Base-by-base conservation (phyloP, 2,113 vertebrate species). In the Mola mola region DNA sequence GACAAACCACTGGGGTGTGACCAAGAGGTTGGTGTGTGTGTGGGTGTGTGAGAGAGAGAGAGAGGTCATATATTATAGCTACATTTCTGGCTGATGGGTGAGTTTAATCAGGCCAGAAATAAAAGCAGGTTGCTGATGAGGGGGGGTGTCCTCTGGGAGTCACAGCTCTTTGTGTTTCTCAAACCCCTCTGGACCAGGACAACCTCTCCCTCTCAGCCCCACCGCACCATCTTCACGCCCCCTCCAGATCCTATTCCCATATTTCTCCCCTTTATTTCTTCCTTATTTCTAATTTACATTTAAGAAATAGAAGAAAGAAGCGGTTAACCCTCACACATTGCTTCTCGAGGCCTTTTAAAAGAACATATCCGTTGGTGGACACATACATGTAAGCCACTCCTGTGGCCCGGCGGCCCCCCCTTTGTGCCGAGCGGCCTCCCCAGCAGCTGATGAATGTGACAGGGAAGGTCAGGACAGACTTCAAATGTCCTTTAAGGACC, bases 21-120 rank as follows among this genome's bases (percentile, higher is more conserved):
- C 78, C 15, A 75, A 57, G 60, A 25, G 74, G 16, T 21, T 57
- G 46, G 53, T 42, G 41, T 28, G 71, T 33, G 42, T 21, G 36
- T 10, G 25, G 21, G 44, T 21, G 25, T 21, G 56, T 31, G 40
- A 20, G 61, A 13, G 31, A 17, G 51, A 36, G 57, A 44, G 44
- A 31, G 40, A 48, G 16, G 60, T 62, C 61, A 51, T 76, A 80
- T 73, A 77, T 79, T 37, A 87, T 57, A 31, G 72, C 61, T 75
- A 62, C 71, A 72, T 83, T 87, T 82, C 53, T 50, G 34, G 67
- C 63, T 66, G 69, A 56, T 24, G 44, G 57, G 28, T 17, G 76
- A 51, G 63, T 79, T 83, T 85, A 85, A 90, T 84, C 88, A 88
- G 79, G 62, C 57, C 47, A 38, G 53, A 78, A 67, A 86, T 85